These are phyloP conservation scores for Cephus pulcher DNA, from an alignment of 2,888 invertebrate species.

Conservation along the genomic window DNA sequence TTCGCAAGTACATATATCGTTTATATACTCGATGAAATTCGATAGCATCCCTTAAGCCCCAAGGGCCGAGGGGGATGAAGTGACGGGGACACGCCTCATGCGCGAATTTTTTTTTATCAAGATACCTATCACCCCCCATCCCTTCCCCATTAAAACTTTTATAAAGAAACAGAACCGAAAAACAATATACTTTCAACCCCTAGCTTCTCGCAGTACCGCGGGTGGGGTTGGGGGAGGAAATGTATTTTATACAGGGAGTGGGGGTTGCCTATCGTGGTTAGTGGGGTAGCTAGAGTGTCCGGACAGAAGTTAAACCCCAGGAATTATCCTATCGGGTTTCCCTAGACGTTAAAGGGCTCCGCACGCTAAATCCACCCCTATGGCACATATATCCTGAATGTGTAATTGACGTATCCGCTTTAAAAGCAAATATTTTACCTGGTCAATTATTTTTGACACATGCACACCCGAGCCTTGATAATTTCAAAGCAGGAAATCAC, in stretches of 20 bases:
- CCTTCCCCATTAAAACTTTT: background rate
- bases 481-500: background rate
- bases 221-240: background rate
- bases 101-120: background rate
- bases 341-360: background rate
- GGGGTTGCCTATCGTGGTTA: background rate
- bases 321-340: background rate
- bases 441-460: background rate
- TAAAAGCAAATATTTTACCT: background rate
- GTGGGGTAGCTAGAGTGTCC: background rate
- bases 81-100: conserved; percentile 23
- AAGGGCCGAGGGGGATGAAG: conserved; percentile 14
- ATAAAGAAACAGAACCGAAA: background rate
- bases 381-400: background rate
- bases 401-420: background rate
- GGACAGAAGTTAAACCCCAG: background rate
- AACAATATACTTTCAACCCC: background rate
- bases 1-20: background rate
- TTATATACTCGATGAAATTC: conserved; percentile 22
- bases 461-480: background rate
- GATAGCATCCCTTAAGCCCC: conserved; percentile 11
- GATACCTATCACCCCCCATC: conserved; percentile 20
- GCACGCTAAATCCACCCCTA: background rate
- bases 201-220: background rate
- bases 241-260: conserved; percentile 7